These are phyloP conservation scores for Thryonomys swinderianus DNA, from an alignment of 2,113 vertebrate genomes.

Conservation along the genomic window DNA sequence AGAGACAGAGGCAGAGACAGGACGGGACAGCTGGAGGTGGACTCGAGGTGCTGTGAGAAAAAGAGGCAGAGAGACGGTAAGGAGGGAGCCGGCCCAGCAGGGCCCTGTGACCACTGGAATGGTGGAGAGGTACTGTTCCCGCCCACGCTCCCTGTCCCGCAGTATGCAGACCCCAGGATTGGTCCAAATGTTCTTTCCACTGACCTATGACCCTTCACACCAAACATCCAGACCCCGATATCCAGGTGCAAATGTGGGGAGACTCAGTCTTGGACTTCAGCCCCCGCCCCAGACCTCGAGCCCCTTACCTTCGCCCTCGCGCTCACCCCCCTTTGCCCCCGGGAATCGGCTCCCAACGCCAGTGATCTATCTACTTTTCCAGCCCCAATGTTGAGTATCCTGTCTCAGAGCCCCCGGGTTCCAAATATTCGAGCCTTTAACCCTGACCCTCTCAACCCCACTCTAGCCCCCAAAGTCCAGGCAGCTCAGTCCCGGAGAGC, in stretches of 20 bases:
- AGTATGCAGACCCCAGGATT: background rate
- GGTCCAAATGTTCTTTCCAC: background rate
- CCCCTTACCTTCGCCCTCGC: background rate
- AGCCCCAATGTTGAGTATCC: background rate
- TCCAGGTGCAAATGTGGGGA: background rate
- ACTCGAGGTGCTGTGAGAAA: background rate
- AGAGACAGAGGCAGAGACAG: constrained; percentile 41
- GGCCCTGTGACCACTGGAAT: background rate
- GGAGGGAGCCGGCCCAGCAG: background rate
- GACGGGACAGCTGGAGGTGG: background rate
- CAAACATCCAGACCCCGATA: background rate
- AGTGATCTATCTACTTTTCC: background rate
- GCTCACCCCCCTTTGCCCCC: background rate
- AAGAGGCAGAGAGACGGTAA: background rate
- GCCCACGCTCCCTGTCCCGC: background rate
- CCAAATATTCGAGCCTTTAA: background rate
- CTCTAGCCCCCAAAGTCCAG: background rate
- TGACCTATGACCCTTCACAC: background rate
- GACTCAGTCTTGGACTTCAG: constrained; percentile 1
- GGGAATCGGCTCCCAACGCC: background rate
- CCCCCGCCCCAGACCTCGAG: background rate
- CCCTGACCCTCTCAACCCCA: background rate
- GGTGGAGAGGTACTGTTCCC: background rate
- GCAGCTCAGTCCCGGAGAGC: background rate
- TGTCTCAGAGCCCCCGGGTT: background rate